Conservation (phyloP, 1,140 invertebrate species). For the Stenopsyche tienmushanensis region DNA sequence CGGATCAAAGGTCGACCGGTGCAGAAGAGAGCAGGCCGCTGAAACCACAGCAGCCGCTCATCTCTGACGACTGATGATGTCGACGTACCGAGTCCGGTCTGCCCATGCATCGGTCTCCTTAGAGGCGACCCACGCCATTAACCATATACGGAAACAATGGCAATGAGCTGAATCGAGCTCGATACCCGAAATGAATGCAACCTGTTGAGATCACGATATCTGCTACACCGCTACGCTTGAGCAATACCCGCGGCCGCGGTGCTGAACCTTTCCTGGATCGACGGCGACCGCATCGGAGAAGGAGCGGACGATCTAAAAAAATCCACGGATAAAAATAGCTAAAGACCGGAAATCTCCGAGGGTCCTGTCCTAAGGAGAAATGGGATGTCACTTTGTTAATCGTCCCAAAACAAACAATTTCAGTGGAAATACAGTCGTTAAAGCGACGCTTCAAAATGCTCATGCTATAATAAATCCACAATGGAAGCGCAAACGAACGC, state of each 20-base stretch:
- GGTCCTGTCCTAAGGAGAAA: background rate
- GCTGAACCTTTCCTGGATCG: background rate
- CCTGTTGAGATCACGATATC: conserved; percentile 31
- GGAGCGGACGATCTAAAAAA: too few species aligned
- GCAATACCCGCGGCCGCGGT: background rate
- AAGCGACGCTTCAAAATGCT: too few species aligned
- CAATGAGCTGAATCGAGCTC: conserved; percentile 34
- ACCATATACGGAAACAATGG: conserved; percentile 39
- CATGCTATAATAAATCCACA: too few species aligned
- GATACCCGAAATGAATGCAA: conserved; percentile 36
- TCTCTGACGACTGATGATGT: background rate
- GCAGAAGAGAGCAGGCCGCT: too few species aligned
- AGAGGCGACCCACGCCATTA: conserved; percentile 35
- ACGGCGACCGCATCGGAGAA: background rate
- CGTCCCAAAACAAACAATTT: too few species aligned
- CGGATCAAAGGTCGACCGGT: too few species aligned
- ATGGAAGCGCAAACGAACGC: too few species aligned
- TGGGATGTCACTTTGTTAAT: background rate
- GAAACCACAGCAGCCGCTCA: background rate
- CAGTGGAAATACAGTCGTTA: background rate
- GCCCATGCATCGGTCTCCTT: conserved; percentile 33
- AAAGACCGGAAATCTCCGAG: background rate
- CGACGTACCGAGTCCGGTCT: conserved; percentile 12
- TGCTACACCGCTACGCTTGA: background rate
- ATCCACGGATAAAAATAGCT: background rate